Conservation (phyloP, 2,797 vertebrate species). For the Labroides dimidiatus region DNA sequence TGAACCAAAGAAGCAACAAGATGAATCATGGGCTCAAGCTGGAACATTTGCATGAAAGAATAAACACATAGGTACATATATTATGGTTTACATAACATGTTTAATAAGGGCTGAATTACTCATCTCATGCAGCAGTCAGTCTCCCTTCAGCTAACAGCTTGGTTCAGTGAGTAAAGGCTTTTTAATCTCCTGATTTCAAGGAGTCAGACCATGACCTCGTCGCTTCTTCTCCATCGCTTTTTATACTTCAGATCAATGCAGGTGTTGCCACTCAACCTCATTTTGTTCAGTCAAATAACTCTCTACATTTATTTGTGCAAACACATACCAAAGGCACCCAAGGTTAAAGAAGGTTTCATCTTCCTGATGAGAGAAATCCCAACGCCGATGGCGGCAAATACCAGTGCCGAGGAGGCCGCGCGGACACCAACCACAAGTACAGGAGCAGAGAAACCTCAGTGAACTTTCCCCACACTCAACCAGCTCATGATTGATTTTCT, state of each 20-base stretch:
- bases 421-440: constrained; percentile 35
- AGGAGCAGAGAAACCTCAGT: constrained; percentile 51
- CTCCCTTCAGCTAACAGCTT: constrained; percentile 8
- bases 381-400: constrained; percentile 51
- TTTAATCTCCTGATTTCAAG: constrained; percentile 33
- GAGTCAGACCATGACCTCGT: constrained; percentile 29
- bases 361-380: constrained; percentile 55
- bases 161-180: constrained; percentile 24
- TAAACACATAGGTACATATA: constrained; percentile 23
- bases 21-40: constrained; percentile 33
- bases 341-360: constrained; percentile 60
- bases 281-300: constrained; percentile 48
- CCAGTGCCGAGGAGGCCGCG: constrained; percentile 52
- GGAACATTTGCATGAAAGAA: neutral
- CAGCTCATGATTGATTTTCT: constrained; percentile 75
- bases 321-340: constrained; percentile 35
- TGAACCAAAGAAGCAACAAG: constrained; percentile 9
- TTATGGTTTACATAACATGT: constrained; percentile 18
- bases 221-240: constrained; percentile 16
- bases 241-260: constrained; percentile 54
- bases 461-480: constrained; percentile 65
- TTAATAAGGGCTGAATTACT: neutral
- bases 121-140: neutral
- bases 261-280: constrained; percentile 36
- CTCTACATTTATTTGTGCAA: constrained; percentile 38